Evolutionary conservation across 64 coral and sea anemone genomes (phyloP), one percentile per base, ranked within the genome.

Genomic region (Hydrozoanthus tunicans): DNA sequence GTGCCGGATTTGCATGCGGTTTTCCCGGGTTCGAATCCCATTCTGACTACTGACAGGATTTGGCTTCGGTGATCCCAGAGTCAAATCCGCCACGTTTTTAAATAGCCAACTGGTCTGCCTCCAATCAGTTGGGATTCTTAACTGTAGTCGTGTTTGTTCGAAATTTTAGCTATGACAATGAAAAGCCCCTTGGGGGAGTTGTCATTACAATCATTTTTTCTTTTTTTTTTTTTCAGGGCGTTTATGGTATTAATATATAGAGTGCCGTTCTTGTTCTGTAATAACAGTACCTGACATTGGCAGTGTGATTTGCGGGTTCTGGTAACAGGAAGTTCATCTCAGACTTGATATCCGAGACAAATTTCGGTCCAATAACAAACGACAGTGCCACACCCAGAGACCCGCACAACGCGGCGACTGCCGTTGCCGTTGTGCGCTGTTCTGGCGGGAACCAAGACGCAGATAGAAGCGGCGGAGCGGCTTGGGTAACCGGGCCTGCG

Each of bases 401-500:
- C 9, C 97, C 97, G 24, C 97, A 99, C 55, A 99, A 75, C 1
- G 97, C 94, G 10, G 97, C 94, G 3, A 92, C 97, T 53, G 97
- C 97, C 12, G 97, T 99, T 56, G 97, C 92, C 6, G 94, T 99
- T 26, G 97, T 99, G 58, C 97, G 91, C 79, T 99, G 91, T 55
- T 93, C 67, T 51, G 94, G 64, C 89, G 97, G 97, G 20, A 99
- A 99, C 97, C 97, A 99, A 78, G 94, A 82, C 15, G 97, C 90
- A 43, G 97, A 99, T 5, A 99, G 74, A 20, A 99, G 86, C 9
- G 94, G 94, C 59, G 97, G 97, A 8, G 91, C 97, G 63, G 97
- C 97, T 86, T 99, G 97, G 55, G 94, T 95, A 54, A 99, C 97
- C 59, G 97, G 97, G 56, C 97, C 97, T 67, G 97, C 96, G 54